Evolutionary conservation across 1,140 invertebrate genomes (phyloP).

Genomic region (Thaumetopoea pityocampa): DNA sequence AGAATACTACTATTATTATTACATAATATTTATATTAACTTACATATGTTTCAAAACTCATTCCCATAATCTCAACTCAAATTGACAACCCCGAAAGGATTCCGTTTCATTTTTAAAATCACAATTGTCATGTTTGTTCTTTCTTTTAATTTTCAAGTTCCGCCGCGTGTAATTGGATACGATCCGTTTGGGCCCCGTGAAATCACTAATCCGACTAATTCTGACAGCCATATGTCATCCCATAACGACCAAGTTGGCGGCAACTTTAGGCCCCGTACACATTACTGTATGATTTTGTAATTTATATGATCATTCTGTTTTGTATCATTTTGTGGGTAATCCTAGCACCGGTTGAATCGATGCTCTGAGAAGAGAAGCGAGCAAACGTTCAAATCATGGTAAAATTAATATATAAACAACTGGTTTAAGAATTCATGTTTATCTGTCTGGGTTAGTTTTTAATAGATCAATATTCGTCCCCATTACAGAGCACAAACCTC

Average conservation of each 20-base stretch:
- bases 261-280: slow-evolving; percentile 18
- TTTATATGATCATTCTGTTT: no score
- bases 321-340: no score
- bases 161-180: slow-evolving; percentile 66
- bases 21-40: no score
- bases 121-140: slow-evolving; percentile 59
- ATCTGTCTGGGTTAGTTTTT: no score
- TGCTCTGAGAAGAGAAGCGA: no score
- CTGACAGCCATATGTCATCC: slow-evolving; percentile 73
- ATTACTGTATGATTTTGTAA: slow-evolving; percentile 1
- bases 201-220: slow-evolving; percentile 75
- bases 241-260: slow-evolving; percentile 56
- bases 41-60: slow-evolving; percentile 15
- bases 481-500: no score
- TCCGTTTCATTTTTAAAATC: slow-evolving; percentile 51
- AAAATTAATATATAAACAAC: no score
- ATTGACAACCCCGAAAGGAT: slow-evolving; percentile 36
- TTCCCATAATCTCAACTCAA: slow-evolving; percentile 39
- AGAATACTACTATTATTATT: no score
- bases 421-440: no score
- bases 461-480: no score
- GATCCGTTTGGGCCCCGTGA: slow-evolving; percentile 59
- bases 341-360: no score
- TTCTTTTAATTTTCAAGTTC: slow-evolving; percentile 54
- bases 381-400: no score